These are phyloP conservation scores for Gymnoscelis rufifasciata DNA, from an alignment of 2,888 invertebrate species.

Conservation along the genomic window DNA sequence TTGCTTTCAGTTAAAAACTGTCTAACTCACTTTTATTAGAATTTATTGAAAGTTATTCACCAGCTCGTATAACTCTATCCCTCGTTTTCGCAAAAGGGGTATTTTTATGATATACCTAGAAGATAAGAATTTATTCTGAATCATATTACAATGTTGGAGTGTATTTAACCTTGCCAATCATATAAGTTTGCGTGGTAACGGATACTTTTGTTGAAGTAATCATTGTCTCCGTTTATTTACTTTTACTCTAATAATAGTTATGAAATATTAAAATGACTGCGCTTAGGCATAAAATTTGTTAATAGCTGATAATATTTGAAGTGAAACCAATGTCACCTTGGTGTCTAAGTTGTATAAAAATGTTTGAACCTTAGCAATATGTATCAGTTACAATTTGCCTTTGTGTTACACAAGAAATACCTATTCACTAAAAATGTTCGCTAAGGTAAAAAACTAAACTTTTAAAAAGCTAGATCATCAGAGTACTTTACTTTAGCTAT, in stretches of 20 bases:
- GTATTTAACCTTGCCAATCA: background rate
- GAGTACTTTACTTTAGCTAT: background rate
- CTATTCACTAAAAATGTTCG: constrained; percentile 21
- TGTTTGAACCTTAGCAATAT: constrained; percentile 23
- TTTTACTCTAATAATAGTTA: constrained; percentile 8
- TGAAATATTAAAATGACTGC: constrained; percentile 14
- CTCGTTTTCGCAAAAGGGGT: too few species aligned
- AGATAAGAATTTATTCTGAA: too few species aligned
- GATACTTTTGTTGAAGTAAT: constrained; percentile 10
- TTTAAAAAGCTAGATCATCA: too few species aligned
- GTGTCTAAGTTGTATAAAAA: constrained; percentile 34
- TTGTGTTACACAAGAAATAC: constrained; percentile 11
- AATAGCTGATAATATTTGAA: constrained; percentile 24
- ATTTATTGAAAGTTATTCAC: too few species aligned
- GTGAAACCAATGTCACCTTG: constrained; percentile 33
- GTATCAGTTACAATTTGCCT: constrained; percentile 31
- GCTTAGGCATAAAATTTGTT: constrained; percentile 26
- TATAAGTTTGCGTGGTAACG: background rate
- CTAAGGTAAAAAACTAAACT: constrained; percentile 14
- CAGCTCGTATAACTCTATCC: too few species aligned
- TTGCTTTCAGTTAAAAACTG: too few species aligned
- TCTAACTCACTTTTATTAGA: too few species aligned
- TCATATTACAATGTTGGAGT: too few species aligned
- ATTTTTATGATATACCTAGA: too few species aligned
- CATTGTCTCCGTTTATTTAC: constrained; percentile 13